Evolutionary conservation across 2,888 invertebrate genomes (phyloP), one percentile per base, ranked within the genome.

Genomic region (Dichetophora obliterata): DNA sequence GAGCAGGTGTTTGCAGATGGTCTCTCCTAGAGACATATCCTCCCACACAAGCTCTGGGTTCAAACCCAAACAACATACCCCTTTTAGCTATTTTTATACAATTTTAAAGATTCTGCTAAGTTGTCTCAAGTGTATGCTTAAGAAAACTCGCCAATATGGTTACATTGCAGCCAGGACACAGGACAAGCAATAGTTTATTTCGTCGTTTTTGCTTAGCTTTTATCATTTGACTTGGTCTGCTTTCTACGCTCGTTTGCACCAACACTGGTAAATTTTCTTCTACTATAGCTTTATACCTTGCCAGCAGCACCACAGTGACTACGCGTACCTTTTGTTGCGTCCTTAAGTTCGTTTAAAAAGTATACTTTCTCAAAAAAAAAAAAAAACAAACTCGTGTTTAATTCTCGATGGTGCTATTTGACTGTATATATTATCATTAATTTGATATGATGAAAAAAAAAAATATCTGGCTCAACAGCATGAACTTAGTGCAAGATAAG

Each of bases 361-460:
- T 16, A 63, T 63, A n/a, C 24, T 63, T 34, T 63, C 34, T 43
- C 6, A 2, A 43, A 43, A 43, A 43, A 34, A 43, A 14, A 43
- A 43, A 14, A 43, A 43, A 63, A n/a, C 3, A 14, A 54, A 34
- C n/a, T 70, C 77, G 78, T 82, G 81, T 76, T 76, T 75, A 83
- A 84, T 80, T 80, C 84, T 81, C 84, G 80, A 80, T 81, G 79
- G 81, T 80, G 80, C 83, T 81, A 84, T 85, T 84, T 79, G 65
- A 75, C 68, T 19, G 81, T 80, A 84, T 85, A 82, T 81, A 84
- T 83, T 84, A 85, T 80, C 82, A 83, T 84, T 82, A 79, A 82
- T 83, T 82, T 82, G 65, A 61, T 79, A 79, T 79, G 81, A 79
- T 80, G 78, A 79, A 79, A 77, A 59, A 48, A 43, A 37, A 22